These are phyloP conservation scores for Ictalurus punctatus DNA, from an alignment of 2,113 vertebrate species.

Conservation along the genomic window DNA sequence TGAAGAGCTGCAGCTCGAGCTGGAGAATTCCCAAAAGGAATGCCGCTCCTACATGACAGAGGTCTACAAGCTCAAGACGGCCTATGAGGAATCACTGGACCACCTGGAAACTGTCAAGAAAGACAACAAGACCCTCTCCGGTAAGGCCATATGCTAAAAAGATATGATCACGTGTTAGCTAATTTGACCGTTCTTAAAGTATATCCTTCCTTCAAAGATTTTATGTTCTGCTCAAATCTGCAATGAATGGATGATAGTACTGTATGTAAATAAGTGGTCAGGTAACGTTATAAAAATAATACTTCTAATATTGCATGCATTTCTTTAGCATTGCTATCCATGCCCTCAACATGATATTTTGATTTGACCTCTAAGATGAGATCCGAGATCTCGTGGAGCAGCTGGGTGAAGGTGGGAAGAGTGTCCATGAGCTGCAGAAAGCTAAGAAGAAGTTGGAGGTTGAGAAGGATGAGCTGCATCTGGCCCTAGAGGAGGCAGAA, in stretches of 20 bases:
- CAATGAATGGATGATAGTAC: neutral
- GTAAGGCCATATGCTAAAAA: constrained; percentile 53
- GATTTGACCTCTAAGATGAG: constrained; percentile 67
- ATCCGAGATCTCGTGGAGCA: constrained; percentile 79
- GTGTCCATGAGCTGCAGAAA: constrained; percentile 71
- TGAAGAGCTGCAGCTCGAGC: constrained; percentile 71
- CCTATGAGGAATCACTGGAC: constrained; percentile 69
- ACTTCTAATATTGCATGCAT: neutral
- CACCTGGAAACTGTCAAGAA: constrained; percentile 68
- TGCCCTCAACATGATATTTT: neutral
- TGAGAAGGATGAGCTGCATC: constrained; percentile 77
- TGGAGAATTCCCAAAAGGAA: constrained; percentile 73
- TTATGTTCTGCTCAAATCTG: neutral
- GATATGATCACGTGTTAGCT: neutral
- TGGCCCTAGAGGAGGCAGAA: constrained; percentile 76
- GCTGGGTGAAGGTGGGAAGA: constrained; percentile 70
- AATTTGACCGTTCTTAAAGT: neutral
- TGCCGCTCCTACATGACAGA: constrained; percentile 67
- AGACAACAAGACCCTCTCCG: constrained; percentile 71
- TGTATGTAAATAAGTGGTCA: neutral
- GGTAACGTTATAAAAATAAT: neutral
- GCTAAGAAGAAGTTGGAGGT: constrained; percentile 73
- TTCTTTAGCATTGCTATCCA: neutral
- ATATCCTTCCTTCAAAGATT: neutral
- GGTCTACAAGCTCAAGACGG: constrained; percentile 72